phyloP scores from a whole-genome alignment of 2,888 invertebrate genomes.

The Cryptocephalus primarius region DNA sequence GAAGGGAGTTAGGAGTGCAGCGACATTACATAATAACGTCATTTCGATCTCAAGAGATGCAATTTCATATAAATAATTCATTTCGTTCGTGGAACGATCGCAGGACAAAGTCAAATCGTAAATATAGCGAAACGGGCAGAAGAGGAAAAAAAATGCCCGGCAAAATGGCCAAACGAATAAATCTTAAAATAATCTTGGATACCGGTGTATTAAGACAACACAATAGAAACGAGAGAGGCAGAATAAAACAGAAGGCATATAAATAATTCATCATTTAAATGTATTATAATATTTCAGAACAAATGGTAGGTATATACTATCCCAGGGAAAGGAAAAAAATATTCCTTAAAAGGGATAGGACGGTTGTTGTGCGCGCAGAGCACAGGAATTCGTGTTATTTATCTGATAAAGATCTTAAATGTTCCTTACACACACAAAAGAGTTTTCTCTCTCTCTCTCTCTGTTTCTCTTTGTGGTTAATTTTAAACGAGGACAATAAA shows the following conservation, averaged over 20 bases:
- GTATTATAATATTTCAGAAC: slow-evolving; percentile 19
- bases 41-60: too few species aligned
- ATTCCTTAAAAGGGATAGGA: slow-evolving; percentile 26
- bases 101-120: slow-evolving; percentile 6
- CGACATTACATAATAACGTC: too few species aligned
- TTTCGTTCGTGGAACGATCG: too few species aligned
- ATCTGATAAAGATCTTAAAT: slow-evolving; percentile 28
- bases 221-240: slow-evolving; percentile 15
- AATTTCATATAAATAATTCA: too few species aligned
- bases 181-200: slow-evolving; percentile 20
- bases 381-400: slow-evolving; percentile 28
- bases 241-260: slow-evolving; percentile 14
- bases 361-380: slow-evolving; percentile 12
- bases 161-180: slow-evolving; percentile 11
- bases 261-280: slow-evolving; percentile 19
- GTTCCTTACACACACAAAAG: slow-evolving; percentile 11
- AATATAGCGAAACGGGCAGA: slow-evolving; percentile 7
- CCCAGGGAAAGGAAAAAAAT: slow-evolving; percentile 11
- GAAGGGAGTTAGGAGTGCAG: too few species aligned
- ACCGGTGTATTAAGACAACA: slow-evolving; percentile 22
- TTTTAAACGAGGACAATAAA: slow-evolving; percentile 24
- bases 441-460: too few species aligned
- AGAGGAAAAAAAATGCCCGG: background rate
- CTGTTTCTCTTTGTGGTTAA: slow-evolving; percentile 14
- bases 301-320: slow-evolving; percentile 3